Evolutionary conservation across 2,113 vertebrate species (phyloP).

Genomic region (Motacilla alba): DNA sequence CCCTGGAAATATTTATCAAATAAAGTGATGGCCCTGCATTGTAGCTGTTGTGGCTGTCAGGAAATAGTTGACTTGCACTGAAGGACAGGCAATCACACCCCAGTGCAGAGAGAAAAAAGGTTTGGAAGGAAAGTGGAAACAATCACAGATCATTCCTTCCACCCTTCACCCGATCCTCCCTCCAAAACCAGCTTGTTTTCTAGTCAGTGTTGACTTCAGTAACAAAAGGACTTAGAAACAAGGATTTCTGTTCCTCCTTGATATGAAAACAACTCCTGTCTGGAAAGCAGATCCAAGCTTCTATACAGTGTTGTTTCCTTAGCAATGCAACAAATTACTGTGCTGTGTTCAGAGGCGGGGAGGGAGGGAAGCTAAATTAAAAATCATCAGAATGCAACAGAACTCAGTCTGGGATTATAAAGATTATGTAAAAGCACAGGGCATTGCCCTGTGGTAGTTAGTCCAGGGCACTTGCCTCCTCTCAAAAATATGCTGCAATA

Average conservation of each 20-base stretch:
- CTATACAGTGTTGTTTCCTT: background rate
- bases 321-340: background rate
- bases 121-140: background rate
- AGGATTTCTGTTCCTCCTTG: background rate
- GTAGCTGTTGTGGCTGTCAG: background rate
- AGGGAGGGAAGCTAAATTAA: background rate
- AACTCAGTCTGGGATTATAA: background rate
- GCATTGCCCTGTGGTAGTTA: background rate
- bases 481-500: background rate
- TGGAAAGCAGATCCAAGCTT: background rate
- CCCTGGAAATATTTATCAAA: background rate
- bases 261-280: background rate
- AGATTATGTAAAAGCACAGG: background rate
- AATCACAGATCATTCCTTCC: background rate
- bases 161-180: background rate
- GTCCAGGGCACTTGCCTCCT: background rate
- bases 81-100: background rate
- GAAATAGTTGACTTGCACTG: background rate
- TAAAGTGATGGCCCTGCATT: background rate
- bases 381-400: background rate
- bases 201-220: background rate
- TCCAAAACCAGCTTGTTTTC: background rate
- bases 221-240: background rate
- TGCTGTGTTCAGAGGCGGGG: background rate
- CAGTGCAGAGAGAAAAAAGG: background rate